These are phyloP conservation scores for Mellilla xanthometata DNA, from an alignment of 2,888 invertebrate genomes.

Conservation along the genomic window DNA sequence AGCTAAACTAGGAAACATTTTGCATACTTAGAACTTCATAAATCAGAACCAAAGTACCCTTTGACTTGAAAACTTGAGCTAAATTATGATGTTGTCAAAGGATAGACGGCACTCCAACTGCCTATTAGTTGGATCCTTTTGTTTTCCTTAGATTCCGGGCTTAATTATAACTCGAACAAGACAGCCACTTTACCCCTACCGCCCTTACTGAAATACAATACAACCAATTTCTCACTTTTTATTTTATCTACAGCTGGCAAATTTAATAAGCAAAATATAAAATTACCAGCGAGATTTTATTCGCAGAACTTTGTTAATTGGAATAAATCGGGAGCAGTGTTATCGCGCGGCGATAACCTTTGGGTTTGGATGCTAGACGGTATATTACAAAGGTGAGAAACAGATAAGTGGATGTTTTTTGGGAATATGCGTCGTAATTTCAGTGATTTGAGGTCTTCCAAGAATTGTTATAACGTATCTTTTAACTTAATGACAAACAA, in stretches of 20 bases:
- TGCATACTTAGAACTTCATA: no score
- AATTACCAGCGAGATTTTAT: constrained; percentile 8
- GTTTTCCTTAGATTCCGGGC: constrained; percentile 16
- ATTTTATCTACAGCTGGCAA: background rate
- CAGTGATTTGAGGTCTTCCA: no score
- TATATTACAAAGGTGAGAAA: constrained; percentile 10
- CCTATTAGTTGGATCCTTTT: constrained; percentile 19
- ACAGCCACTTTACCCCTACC: constrained; percentile 8
- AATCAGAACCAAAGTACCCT: background rate
- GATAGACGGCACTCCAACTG: constrained; percentile 1
- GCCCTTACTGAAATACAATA: constrained; percentile 20
- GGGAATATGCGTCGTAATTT: constrained; percentile 2
- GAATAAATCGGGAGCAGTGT: constrained; percentile 1
- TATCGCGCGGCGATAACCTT: constrained; percentile 6
- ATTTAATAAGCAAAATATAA: constrained; percentile 8
- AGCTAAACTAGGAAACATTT: no score
- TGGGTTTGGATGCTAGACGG: background rate
- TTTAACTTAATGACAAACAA: no score
- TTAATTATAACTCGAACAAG: constrained; percentile 18
- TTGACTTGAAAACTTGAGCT: constrained; percentile 1
- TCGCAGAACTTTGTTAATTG: constrained; percentile 12
- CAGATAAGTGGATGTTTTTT: constrained; percentile 3
- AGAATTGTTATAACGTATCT: no score
- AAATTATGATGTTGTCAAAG: constrained; percentile 13
- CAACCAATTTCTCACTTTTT: constrained; percentile 15